phyloP scores from a whole-genome alignment of 2,113 vertebrate genomes.

The Sus scrofa region T2T-Sscrofa CM000827.6:103784501-103785000 shows the following conservation, averaged over 20 bases:
- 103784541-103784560: background rate
- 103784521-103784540: background rate
- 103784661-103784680: background rate
- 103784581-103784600: background rate
- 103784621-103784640: background rate
- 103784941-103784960: background rate
- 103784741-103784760: background rate
- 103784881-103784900: background rate
- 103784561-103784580: background rate
- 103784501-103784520: background rate
- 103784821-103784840: background rate
- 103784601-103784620: too few species aligned
- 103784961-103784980: background rate
- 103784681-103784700: background rate
- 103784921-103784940: background rate
- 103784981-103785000: fast-evolving
- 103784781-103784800: background rate
- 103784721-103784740: background rate
- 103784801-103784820: background rate
- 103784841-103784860: background rate
- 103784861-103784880: background rate
- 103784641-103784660: background rate
- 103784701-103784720: background rate
- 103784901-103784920: background rate
- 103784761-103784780: background rate